phyloP scores from a whole-genome alignment of 2,113 vertebrate species.

The Hucho hucho region DNA sequence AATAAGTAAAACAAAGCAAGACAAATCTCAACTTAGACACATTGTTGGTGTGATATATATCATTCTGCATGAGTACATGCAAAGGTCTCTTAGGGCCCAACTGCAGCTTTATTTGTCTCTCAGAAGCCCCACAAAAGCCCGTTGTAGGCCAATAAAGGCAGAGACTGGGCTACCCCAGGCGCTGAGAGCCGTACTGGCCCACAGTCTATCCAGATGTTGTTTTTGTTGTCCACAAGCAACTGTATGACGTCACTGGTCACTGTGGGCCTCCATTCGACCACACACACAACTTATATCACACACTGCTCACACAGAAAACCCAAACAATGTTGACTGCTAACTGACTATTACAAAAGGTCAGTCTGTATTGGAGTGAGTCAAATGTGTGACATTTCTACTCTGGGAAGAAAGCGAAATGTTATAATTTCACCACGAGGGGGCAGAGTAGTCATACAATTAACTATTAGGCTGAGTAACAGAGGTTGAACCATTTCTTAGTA shows the following conservation, averaged over 20 bases:
- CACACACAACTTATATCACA: neutral
- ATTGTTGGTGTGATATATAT: no score
- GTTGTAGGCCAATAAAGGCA: neutral
- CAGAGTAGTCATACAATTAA: slow-evolving; percentile 37
- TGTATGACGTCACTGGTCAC: neutral
- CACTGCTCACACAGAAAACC: no score
- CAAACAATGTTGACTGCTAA: no score
- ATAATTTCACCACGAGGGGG: slow-evolving; percentile 61
- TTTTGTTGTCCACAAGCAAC: neutral
- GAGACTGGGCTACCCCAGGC: neutral
- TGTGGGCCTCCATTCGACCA: neutral
- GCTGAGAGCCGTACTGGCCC: neutral
- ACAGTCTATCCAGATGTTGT: neutral
- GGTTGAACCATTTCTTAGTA: neutral
- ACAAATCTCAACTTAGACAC: no score
- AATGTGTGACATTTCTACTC: neutral
- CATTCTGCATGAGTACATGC: no score
- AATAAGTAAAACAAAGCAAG: no score
- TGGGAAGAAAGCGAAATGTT: neutral
- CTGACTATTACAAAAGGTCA: neutral
- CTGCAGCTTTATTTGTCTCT: neutral
- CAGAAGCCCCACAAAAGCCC: neutral
- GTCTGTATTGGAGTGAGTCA: neutral
- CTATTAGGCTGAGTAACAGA: neutral
- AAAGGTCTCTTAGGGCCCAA: neutral